A percentile compares a stretch with the other conserved stretches of the same genome.
Conservation (phyloP, 1,140 invertebrate genomes). For the Venustaconcha ellipsiformis region DNA sequence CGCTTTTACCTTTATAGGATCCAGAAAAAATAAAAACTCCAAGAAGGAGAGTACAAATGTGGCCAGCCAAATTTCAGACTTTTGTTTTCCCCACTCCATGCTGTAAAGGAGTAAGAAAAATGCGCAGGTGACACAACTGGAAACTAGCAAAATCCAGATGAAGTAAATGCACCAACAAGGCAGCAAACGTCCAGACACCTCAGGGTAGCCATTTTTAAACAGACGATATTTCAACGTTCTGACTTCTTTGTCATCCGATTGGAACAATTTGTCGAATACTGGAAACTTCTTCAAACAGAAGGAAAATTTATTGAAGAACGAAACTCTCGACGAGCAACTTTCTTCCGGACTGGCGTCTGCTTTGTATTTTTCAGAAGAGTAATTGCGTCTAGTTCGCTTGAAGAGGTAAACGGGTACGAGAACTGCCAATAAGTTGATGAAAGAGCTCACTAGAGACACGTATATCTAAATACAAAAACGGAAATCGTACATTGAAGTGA, state of each 20-base stretch:
- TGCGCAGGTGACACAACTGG: constrained; percentile 26
- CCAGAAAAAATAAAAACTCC: constrained; percentile 48
- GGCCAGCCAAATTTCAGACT: constrained; percentile 54
- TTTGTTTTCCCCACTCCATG: constrained; percentile 57
- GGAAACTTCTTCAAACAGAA: not conserved
- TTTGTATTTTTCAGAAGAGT: not conserved
- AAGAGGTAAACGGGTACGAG: constrained; percentile 46
- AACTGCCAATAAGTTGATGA: constrained; percentile 33
- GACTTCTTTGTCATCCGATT: constrained; percentile 18
- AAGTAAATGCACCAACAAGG: constrained; percentile 48
- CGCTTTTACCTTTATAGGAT: constrained; percentile 55
- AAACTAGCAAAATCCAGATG: constrained; percentile 47
- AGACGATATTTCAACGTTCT: constrained; percentile 29
- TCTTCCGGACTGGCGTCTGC: constrained; percentile 8
- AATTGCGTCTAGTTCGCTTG: constrained; percentile 27
- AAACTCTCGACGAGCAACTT: constrained; percentile 25
- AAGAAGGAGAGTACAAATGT: constrained; percentile 57
- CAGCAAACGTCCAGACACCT: constrained; percentile 35
- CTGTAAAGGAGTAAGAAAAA: constrained; percentile 57
- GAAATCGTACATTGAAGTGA: constrained; percentile 22
- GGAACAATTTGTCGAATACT: constrained; percentile 20
- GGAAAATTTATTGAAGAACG: constrained; percentile 9
- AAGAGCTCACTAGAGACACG: constrained; percentile 32
- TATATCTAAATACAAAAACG: constrained; percentile 22
- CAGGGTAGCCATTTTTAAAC: constrained; percentile 26